Percentiles rank a stretch among this genome's conserved stretches.
Conservation (phyloP, 2,797 vertebrate species). For the Galago senegalensis region DNA sequence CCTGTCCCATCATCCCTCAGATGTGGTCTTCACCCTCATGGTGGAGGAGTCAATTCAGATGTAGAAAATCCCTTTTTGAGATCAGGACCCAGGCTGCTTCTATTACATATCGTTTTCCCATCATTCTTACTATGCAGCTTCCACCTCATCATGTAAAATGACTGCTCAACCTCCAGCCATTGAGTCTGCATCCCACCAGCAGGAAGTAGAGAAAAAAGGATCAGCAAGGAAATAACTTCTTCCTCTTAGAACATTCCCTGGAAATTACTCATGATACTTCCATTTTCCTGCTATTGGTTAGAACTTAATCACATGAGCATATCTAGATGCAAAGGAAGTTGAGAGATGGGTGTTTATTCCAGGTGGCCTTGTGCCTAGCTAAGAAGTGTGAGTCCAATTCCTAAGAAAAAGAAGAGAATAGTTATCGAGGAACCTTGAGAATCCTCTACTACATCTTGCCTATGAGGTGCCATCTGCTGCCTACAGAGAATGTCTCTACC, state of each 20-base stretch:
- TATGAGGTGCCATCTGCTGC: not conserved
- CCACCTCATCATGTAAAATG: not conserved
- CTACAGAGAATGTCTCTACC: not conserved
- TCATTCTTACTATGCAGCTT: not conserved
- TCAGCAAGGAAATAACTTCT: not conserved
- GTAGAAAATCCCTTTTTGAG: not conserved
- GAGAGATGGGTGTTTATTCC: slow-evolving; percentile 22
- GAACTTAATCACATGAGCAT: not conserved
- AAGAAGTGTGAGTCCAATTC: not conserved
- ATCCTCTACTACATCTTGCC: not conserved
- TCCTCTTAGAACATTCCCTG: not conserved
- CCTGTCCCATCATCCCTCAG: not conserved
- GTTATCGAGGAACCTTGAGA: not conserved
- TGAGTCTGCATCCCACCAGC: not conserved
- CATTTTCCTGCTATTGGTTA: not conserved
- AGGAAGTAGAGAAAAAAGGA: not conserved
- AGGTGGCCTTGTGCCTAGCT: not conserved
- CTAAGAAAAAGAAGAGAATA: not conserved
- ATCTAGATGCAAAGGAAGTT: not conserved
- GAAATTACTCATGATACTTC: not conserved
- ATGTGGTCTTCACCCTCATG: not conserved
- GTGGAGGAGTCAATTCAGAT: not conserved
- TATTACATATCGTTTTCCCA: not conserved
- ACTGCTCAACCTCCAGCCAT: not conserved
- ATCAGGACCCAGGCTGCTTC: not conserved